Conservation (phyloP, 2,888 invertebrate species). For the Hofmannophila pseudospretella region DNA sequence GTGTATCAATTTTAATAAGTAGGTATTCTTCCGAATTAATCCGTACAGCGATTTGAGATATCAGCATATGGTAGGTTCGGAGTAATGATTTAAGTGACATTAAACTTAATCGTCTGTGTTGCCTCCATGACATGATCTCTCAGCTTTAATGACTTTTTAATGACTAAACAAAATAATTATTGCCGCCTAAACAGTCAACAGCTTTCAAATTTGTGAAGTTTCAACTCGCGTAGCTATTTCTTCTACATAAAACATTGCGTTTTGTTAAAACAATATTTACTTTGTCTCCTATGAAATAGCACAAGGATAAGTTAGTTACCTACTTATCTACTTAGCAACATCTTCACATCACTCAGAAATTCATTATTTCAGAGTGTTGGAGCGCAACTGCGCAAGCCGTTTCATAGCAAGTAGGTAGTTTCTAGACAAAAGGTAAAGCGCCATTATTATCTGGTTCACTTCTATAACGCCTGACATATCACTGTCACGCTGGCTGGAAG, state of each 20-base stretch:
- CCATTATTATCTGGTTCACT: conserved; percentile 47
- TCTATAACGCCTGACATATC: conserved; percentile 34
- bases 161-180: conserved; percentile 22
- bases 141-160: conserved; percentile 37
- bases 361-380: conserved; percentile 44
- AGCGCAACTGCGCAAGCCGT: conserved; percentile 30
- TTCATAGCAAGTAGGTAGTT: conserved; percentile 30
- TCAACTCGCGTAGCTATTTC: not conserved
- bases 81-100: too few relatives aligned
- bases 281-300: conserved; percentile 26
- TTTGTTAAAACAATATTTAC: conserved; percentile 19
- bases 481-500: conserved; percentile 42
- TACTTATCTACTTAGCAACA: conserved; percentile 37
- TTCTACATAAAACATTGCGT: conserved; percentile 17
- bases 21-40: too few relatives aligned
- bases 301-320: conserved; percentile 45
- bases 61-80: too few relatives aligned
- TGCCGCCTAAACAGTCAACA: not conserved
- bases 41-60: too few relatives aligned
- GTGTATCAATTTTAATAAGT: too few relatives aligned
- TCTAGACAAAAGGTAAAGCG: conserved; percentile 47
- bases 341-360: conserved; percentile 37
- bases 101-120: too few relatives aligned
- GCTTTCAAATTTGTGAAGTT: conserved; percentile 2
- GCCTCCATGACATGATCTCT: conserved; percentile 18